These are phyloP conservation scores for Acronicta aceris DNA, from an alignment of 2,888 invertebrate species.

Conservation along the genomic window DNA sequence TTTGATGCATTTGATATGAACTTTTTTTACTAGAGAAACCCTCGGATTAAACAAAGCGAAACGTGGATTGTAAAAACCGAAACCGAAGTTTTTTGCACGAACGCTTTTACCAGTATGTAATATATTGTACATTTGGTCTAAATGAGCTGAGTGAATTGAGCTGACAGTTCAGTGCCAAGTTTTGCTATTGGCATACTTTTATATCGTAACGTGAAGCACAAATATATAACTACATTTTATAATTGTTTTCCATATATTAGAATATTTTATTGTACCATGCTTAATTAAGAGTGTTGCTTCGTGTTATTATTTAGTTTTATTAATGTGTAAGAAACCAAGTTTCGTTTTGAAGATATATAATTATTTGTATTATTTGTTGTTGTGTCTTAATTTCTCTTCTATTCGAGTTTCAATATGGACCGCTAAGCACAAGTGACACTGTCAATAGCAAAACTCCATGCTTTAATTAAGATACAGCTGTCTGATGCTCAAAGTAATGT, in stretches of 20 bases:
- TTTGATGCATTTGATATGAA: conserved; percentile 89
- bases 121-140: conserved; percentile 89
- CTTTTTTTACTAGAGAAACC: conserved; percentile 89
- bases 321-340: conserved; percentile 85
- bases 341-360: conserved; percentile 85
- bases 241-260: conserved; percentile 85
- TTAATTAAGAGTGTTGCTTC: conserved; percentile 88
- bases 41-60: conserved; percentile 77
- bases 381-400: conserved; percentile 79
- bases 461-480: conserved; percentile 85
- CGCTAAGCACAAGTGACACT: conserved; percentile 75
- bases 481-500: conserved; percentile 88
- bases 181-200: conserved; percentile 86
- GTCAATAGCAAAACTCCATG: conserved; percentile 89
- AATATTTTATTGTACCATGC: conserved; percentile 84
- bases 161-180: conserved; percentile 86
- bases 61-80: conserved; percentile 85
- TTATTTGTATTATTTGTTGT: conserved; percentile 88
- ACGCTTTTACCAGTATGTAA: conserved; percentile 87
- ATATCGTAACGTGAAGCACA: conserved; percentile 78
- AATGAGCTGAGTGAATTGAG: conserved; percentile 88
- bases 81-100: conserved; percentile 85
- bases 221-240: conserved; percentile 69
- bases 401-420: conserved; percentile 67
- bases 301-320: conserved; percentile 86